Conservation (phyloP, 2,797 vertebrate genomes). For the Muraenolepis orangiensis region DNA sequence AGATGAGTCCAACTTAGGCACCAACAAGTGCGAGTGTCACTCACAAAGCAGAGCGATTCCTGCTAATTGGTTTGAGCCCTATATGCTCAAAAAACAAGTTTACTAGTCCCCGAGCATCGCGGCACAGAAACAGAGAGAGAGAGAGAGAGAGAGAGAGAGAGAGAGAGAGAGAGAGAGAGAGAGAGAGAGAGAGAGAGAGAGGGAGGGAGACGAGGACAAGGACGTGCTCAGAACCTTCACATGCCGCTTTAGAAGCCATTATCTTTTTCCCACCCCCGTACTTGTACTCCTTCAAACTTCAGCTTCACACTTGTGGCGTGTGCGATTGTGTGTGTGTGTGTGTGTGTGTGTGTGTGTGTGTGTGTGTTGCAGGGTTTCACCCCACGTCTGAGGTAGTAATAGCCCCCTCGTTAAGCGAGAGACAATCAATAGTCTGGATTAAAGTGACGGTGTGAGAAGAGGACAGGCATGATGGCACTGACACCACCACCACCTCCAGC, state of each 20-base stretch:
- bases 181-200: conserved; percentile 10
- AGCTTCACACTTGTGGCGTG: conserved; percentile 5
- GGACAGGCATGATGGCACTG: too few species aligned
- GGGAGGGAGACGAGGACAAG: not conserved
- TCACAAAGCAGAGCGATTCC: conserved; percentile 28
- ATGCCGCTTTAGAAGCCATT: not conserved
- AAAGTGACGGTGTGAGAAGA: not conserved
- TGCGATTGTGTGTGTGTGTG: conserved; percentile 8
- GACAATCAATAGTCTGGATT: not conserved
- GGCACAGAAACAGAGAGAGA: conserved; percentile 14
- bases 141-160: conserved; percentile 13
- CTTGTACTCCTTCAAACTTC: not conserved
- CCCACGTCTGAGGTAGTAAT: too few species aligned
- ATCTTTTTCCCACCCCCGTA: not conserved
- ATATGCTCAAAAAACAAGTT: conserved; percentile 23
- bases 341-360: conserved; percentile 5
- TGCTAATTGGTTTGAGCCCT: conserved; percentile 42
- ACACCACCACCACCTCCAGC: too few species aligned
- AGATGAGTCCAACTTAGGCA: conserved; percentile 18
- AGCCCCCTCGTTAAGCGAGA: not conserved
- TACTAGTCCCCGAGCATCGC: conserved; percentile 2
- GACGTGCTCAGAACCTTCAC: not conserved
- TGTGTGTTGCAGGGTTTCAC: not conserved
- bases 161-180: conserved; percentile 7
- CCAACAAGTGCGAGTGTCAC: conserved; percentile 25